A percentile compares a stretch with the other conserved stretches of the same genome.
Conservation (phyloP, 2,113 vertebrate species). For the Sinocyclocheilus maitianheensis region DNA sequence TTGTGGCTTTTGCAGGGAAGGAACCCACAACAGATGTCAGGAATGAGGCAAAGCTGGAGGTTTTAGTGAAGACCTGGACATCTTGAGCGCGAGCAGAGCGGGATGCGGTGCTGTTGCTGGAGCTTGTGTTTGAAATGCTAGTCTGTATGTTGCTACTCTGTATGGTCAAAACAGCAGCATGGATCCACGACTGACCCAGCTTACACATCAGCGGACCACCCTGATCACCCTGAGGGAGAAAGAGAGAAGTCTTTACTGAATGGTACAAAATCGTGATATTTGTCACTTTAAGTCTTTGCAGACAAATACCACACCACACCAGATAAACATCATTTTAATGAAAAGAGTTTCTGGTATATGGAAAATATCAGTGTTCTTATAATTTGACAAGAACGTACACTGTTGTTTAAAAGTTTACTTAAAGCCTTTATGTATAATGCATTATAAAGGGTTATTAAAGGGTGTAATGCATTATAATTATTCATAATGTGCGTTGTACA, state of each 20-base stretch:
- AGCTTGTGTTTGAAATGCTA: no score
- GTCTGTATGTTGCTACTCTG: not conserved
- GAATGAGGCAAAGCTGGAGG: not conserved
- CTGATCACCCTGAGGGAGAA: slow-evolving; percentile 13
- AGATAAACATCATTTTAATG: not conserved
- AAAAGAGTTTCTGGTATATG: not conserved
- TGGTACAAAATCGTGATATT: not conserved
- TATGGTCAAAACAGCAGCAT: slow-evolving; percentile 29
- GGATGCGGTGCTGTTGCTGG: not conserved
- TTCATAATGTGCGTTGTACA: no score
- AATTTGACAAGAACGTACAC: not conserved
- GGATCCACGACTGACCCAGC: slow-evolving; percentile 42
- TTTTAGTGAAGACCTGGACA: slow-evolving; percentile 40
- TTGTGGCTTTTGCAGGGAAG: slow-evolving; percentile 21
- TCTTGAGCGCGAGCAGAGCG: not conserved
- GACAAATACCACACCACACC: not conserved
- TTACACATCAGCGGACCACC: slow-evolving; percentile 54
- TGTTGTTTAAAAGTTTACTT: not conserved
- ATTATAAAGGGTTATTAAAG: no score
- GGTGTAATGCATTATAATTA: no score
- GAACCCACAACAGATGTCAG: slow-evolving; percentile 2
- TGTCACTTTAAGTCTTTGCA: not conserved
- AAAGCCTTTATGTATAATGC: no score
- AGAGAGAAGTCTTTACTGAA: not conserved
- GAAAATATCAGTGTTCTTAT: not conserved